Base-by-base conservation (phyloP, 1,140 invertebrate genomes). In the Drosophila triauraria region DNA sequence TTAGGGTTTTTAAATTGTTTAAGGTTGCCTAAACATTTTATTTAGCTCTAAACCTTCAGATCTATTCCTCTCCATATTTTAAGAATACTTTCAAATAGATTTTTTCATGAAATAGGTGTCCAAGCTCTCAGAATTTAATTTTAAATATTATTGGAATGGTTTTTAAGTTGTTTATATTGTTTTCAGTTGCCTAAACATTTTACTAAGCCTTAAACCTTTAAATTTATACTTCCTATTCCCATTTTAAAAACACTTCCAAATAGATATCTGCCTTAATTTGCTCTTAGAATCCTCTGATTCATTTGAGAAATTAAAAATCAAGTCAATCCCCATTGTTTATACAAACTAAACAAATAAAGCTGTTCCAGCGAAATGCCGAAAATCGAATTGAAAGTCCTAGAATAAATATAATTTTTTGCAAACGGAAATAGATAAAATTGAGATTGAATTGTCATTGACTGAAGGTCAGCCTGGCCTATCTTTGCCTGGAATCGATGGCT, bases 401-500 rank as follows among this genome's bases (percentile, higher is more conserved):
- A 13, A 15, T 38, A n/a, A 7, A n/a, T 38, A 13, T 38, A n/a
- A 17, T 38, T 23, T 25, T 42, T 25, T 32, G n/a, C 27, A 51
- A 27, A 15, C 12, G 20, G 23, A 32, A 40, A 38, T 62, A 62
- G 27, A 58, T 35, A 0, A n/a, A 72, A 15, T 40, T 38, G 9
- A 53, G 61, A 54, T 69, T 4, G 67, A 72, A 63, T 30, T 80
- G 25, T 54, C 46, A 78, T 65, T 71, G 67, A 13, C 35, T 72
- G 67, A 72, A 72, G 69, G 69, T 72, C 69, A 60, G 54, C 38
- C 6, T 30, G 27, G 17, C 7, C 17, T 38, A 32, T 17, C 51
- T 47, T 74, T 32, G 20, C 53, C 53, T 80, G 60, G 38, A 63
- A 74, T 69, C 23, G 47, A 51, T 78, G 44, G 51, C 23, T 65